Evolutionary conservation across 2,797 vertebrate species (phyloP).

Genomic region (Varecia variegata): DNA sequence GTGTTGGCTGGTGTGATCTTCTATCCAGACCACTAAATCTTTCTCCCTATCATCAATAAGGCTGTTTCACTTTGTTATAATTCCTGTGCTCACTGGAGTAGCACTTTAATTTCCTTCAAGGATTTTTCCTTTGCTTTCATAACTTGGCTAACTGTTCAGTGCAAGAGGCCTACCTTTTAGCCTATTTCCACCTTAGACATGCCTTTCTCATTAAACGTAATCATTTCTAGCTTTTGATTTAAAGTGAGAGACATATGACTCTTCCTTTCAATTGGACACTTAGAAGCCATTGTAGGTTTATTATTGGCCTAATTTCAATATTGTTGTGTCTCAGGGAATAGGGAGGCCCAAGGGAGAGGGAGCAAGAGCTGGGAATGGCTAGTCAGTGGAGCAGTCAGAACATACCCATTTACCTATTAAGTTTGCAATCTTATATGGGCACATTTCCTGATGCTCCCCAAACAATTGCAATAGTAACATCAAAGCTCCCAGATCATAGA

Average conservation of each 20-base stretch:
- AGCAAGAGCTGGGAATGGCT: neutral
- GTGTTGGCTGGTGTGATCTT: neutral
- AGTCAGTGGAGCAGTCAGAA: neutral
- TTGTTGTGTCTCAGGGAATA: neutral
- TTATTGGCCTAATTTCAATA: neutral
- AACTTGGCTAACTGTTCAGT: neutral
- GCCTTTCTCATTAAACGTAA: neutral
- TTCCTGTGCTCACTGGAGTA: neutral
- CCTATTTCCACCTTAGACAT: neutral
- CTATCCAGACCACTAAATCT: neutral
- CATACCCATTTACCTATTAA: neutral
- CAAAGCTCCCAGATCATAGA: no score
- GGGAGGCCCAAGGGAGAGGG: neutral
- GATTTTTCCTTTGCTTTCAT: neutral
- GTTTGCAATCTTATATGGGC: neutral
- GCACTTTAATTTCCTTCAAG: neutral
- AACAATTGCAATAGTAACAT: neutral
- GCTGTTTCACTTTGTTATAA: neutral
- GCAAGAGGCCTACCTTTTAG: neutral
- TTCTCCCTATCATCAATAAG: neutral
- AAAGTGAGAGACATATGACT: neutral
- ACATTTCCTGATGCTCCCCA: neutral
- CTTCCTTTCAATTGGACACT: neutral
- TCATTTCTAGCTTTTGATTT: neutral
- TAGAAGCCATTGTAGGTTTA: neutral